Evolutionary conservation across 2,888 invertebrate genomes (phyloP).

Genomic region (Epinotia nisella): DNA sequence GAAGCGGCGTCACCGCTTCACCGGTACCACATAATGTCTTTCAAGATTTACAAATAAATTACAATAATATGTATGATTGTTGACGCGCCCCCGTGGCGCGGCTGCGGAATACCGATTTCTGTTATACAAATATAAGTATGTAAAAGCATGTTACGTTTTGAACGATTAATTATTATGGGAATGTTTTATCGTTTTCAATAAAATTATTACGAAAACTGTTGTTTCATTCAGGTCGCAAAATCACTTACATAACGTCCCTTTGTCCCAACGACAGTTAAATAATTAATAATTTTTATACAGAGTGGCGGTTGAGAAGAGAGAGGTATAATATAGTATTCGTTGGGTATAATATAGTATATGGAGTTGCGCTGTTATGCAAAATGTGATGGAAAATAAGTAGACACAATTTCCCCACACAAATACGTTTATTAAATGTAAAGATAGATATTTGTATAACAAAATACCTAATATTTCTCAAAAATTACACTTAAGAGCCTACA

Average conservation of each 20-base stretch:
- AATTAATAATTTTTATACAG: too few species aligned
- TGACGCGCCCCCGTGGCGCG: constrained; percentile 17
- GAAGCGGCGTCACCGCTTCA: constrained; percentile 3
- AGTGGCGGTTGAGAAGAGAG: not conserved
- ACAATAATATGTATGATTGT: constrained; percentile 37
- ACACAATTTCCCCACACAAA: constrained; percentile 48
- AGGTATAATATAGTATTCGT: not conserved
- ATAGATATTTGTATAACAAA: constrained; percentile 49
- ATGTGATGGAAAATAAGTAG: not conserved
- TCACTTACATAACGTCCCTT: not conserved
- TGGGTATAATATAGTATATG: too few species aligned
- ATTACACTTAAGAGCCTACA: constrained; percentile 42
- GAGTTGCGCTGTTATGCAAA: not conserved
- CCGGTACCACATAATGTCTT: constrained; percentile 30
- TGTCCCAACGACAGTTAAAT: too few species aligned
- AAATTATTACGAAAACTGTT: constrained; percentile 55
- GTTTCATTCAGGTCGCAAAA: constrained; percentile 9
- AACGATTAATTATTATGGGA: constrained; percentile 66
- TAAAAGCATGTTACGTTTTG: constrained; percentile 72
- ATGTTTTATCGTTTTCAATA: constrained; percentile 80
- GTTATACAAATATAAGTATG: constrained; percentile 59
- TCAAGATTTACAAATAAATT: constrained; percentile 34
- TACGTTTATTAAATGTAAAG: constrained; percentile 48
- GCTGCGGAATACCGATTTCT: constrained; percentile 49
- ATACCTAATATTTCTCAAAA: constrained; percentile 49